Evolutionary conservation across 2,888 invertebrate species (phyloP), one percentile per base, ranked within the genome.

Genomic region (Dysmachus trigonus): DNA sequence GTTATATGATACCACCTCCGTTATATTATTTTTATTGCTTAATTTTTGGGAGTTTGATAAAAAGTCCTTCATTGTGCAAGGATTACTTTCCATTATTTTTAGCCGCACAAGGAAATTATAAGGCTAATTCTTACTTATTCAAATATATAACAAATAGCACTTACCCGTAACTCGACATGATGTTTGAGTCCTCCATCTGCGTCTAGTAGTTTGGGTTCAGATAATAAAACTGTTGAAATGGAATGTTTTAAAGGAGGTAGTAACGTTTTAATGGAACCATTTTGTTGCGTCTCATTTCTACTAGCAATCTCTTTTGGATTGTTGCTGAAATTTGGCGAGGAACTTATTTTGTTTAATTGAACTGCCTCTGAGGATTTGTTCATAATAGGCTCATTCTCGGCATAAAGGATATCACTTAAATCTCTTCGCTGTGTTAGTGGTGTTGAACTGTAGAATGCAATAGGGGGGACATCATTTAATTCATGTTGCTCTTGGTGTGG

Each of bases 341-440:
- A 90, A 90, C 90, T 90, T 88, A 90, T 90, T 89, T 91, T 91
- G 87, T 89, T 89, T 86, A 88, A 87, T 86, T 88, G 86, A 86
- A 88, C 87, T 85, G 85, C 74, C 38, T 71, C 51, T 18, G 47
- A 86, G 15, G 22, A 35, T 74, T 86, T 79, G n/a, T 85, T 82
- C 8, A 82, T 30, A 27, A 38, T 73, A 47, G 85, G 41, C 41
- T 53, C 53, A 85, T 87, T 73, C 33, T 86, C 87, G 38, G 86
- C 76, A 35, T 85, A 83, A n/a, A 85, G 86, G 31, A 74, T 85
- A 18, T 87, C 87, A 82, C 85, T 87, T 31, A 81, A 83, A 73
- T 85, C 81, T 33, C 51, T 47, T 31, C 62, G 27, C 41, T 86
- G 85, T 27, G 86, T 53, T 27, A 88, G 76, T 33, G 91, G 90